phyloP scores from a whole-genome alignment of 2,888 invertebrate genomes.

The Siphlonurus alternatus region DNA sequence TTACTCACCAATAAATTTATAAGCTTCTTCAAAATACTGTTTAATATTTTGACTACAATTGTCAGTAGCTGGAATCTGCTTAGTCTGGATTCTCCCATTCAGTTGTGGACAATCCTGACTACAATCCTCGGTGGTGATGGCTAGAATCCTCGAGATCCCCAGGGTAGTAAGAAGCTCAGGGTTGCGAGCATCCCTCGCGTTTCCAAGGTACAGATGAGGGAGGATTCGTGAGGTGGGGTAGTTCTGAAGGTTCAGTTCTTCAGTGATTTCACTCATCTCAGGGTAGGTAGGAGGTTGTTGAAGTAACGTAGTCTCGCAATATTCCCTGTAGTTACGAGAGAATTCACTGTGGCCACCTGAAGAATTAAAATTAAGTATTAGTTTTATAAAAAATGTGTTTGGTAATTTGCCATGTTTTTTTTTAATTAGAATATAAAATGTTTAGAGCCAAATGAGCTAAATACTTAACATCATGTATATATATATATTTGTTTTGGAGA shows the following conservation, averaged over 20 bases:
- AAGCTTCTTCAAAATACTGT: slow-evolving; percentile 77
- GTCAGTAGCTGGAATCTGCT: slow-evolving; percentile 67
- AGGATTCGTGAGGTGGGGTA: slow-evolving; percentile 62
- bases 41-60: slow-evolving; percentile 71
- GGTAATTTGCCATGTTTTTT: no score
- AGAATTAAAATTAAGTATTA: slow-evolving; percentile 18
- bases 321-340: slow-evolving; percentile 47
- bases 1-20: slow-evolving; percentile 68
- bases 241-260: slow-evolving; percentile 44
- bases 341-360: slow-evolving; percentile 54
- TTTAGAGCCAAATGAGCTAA: not conserved
- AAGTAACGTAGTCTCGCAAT: slow-evolving; percentile 52
- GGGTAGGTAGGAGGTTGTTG: slow-evolving; percentile 20
- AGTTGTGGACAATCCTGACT: not conserved
- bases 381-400: no score
- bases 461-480: not conserved
- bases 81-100: slow-evolving; percentile 28
- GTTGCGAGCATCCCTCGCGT: slow-evolving; percentile 63
- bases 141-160: slow-evolving; percentile 60
- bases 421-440: not conserved
- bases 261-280: slow-evolving; percentile 13
- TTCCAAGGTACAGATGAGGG: slow-evolving; percentile 66
- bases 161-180: slow-evolving; percentile 42
- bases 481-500: not conserved
- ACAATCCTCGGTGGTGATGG: slow-evolving; percentile 45